Base-by-base conservation (phyloP, 2,888 invertebrate species). In the Liopterus haemorrhoidalis region DNA sequence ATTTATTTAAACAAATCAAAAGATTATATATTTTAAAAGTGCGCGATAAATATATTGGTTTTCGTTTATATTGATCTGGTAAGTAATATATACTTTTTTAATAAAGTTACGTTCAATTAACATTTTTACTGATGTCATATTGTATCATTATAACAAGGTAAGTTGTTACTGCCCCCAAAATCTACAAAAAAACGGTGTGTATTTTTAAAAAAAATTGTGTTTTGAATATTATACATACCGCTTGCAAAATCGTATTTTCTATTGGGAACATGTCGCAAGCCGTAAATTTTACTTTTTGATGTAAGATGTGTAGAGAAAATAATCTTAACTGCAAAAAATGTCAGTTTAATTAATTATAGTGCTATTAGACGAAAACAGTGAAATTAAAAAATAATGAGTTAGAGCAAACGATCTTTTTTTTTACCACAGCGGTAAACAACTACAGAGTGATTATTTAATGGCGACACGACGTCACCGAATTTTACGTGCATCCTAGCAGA, bases 61-160 rank as follows among this genome's bases (percentile, higher is more conserved):
- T n/a, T n/a, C n/a, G n/a, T n/a, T n/a, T n/a, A n/a, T n/a, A n/a
- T n/a, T n/a, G n/a, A n/a, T n/a, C n/a, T n/a, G n/a, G n/a, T n/a
- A n/a, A n/a, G n/a, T n/a, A n/a, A n/a, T n/a, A n/a, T n/a, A n/a
- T n/a, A n/a, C n/a, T n/a, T n/a, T n/a, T n/a, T n/a, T n/a, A n/a
- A n/a, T n/a, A n/a, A n/a, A n/a, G n/a, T n/a, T n/a, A n/a, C n/a
- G 24, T 8, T 8, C 24, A 9, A 30, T 35, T 5, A 8, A 20
- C 3, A 16, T 33, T 16, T 28, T 25, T 6, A 30, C n/a, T 49
- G 21, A 49, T 41, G 38, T 54, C 52, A 14, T 50, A 51, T 37
- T 54, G 54, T 31, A 54, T 48, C 30, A 54, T 45, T n/a, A 54
- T 51, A 2, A 54, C 41, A n/a, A 53, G 41, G 20, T 53, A 54